Evolutionary conservation across 2,797 vertebrate species (phyloP).

Genomic region (Luscinia luscinia): DNA sequence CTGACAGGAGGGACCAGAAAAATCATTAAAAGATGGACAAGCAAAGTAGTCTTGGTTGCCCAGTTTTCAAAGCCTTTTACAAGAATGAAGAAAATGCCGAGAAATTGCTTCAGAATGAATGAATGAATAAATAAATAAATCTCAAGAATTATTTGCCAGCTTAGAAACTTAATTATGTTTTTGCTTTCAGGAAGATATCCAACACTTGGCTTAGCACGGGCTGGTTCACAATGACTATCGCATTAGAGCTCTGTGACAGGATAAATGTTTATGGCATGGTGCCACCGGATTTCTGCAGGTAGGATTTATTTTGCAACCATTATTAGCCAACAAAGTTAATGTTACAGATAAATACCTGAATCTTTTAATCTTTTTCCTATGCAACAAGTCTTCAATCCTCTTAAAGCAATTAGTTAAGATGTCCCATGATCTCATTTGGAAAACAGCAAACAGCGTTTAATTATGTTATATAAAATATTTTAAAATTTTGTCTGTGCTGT

Average conservation of each 20-base stretch:
- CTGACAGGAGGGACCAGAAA: slow-evolving; percentile 1
- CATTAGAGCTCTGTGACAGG: slow-evolving; percentile 94
- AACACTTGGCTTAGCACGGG: slow-evolving; percentile 99
- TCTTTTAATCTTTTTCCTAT: slow-evolving; percentile 17
- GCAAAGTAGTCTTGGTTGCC: background rate
- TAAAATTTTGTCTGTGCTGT: slow-evolving; percentile 68
- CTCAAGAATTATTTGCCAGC: slow-evolving; percentile 29
- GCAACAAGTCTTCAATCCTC: slow-evolving; percentile 44
- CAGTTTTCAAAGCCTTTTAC: slow-evolving; percentile 34
- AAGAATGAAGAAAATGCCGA: background rate
- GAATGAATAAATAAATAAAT: background rate
- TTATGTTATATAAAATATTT: slow-evolving; percentile 74
- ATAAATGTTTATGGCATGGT: slow-evolving; percentile 98
- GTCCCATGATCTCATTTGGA: slow-evolving; percentile 61
- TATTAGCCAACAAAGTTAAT: slow-evolving; percentile 14
- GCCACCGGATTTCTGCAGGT: slow-evolving; percentile 98
- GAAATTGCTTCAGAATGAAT: slow-evolving; percentile 5
- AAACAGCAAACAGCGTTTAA: slow-evolving; percentile 75
- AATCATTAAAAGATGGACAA: background rate
- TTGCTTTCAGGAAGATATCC: slow-evolving; percentile 90
- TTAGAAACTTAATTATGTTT: slow-evolving; percentile 67
- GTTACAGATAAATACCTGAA: slow-evolving; percentile 50
- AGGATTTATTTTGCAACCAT: slow-evolving; percentile 68
- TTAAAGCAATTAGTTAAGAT: slow-evolving; percentile 69
- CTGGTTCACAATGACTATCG: slow-evolving; percentile 99